Percentiles rank a stretch among this genome's conserved stretches.
Conservation (phyloP, 2,113 vertebrate species). For the Spea bombifrons region DNA sequence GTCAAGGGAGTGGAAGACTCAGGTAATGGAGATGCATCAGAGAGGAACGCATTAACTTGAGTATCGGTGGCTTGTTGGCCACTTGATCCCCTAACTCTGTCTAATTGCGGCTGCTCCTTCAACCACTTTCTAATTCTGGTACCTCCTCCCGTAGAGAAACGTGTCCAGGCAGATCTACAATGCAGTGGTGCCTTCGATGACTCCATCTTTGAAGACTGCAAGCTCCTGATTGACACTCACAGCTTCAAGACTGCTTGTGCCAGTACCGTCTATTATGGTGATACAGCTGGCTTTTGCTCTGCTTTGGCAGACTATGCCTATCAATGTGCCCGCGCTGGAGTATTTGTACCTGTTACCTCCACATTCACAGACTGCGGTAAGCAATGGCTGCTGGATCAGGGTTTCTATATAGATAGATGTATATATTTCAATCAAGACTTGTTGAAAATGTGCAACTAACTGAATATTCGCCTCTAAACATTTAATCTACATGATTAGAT, state of each 20-base stretch:
- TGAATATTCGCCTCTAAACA: too few relatives aligned
- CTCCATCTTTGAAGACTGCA: conserved; percentile 37
- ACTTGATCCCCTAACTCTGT: too few relatives aligned
- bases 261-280: conserved; percentile 13
- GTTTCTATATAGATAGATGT: too few relatives aligned
- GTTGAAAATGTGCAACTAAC: too few relatives aligned
- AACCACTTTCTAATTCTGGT: too few relatives aligned
- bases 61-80: too few relatives aligned
- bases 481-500: too few relatives aligned
- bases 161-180: background rate
- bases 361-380: conserved; percentile 32
- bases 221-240: conserved; percentile 28
- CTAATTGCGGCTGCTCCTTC: too few relatives aligned
- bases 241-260: conserved; percentile 22
- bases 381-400: background rate
- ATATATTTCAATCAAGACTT: too few relatives aligned
- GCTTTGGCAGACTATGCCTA: conserved; percentile 40
- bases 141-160: background rate
- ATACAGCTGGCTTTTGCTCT: conserved; percentile 8
- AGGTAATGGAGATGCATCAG: conserved; percentile 9
- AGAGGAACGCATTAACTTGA: background rate
- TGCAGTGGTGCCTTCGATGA: conserved; percentile 12
- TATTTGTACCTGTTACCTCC: conserved; percentile 15
- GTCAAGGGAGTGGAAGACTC: background rate
- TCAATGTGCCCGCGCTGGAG: conserved; percentile 18